Evolutionary conservation across 1,140 invertebrate genomes (phyloP).

Genomic region (Ladona fulva): DNA sequence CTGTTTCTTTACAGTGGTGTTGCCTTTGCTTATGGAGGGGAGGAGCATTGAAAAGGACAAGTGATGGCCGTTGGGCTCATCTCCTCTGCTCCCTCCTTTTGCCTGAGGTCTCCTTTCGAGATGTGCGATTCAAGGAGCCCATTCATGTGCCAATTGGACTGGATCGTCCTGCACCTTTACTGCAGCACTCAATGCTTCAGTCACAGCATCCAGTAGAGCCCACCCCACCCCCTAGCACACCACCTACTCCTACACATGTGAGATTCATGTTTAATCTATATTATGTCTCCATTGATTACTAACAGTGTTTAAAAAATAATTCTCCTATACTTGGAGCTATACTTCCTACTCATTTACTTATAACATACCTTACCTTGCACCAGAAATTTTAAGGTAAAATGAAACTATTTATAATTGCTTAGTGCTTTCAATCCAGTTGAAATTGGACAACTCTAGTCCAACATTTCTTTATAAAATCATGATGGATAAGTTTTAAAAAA

Average conservation of each 20-base stretch:
- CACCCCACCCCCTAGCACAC: not conserved
- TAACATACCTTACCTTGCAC: too few species aligned
- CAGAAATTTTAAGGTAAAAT: too few species aligned
- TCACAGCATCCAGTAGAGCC: not conserved
- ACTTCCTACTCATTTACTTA: too few species aligned
- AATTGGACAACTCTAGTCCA: too few species aligned
- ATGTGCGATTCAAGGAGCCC: constrained; percentile 34
- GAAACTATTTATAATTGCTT: too few species aligned
- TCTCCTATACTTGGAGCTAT: too few species aligned
- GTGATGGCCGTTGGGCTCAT: constrained; percentile 47
- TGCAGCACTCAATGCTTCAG: not conserved
- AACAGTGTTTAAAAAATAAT: too few species aligned
- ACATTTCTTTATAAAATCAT: too few species aligned
- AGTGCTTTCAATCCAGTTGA: too few species aligned
- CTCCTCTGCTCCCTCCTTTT: constrained; percentile 43
- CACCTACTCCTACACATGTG: not conserved
- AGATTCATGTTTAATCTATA: not conserved
- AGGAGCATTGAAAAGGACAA: constrained; percentile 52
- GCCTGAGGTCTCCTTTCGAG: constrained; percentile 33
- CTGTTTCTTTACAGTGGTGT: constrained; percentile 32
- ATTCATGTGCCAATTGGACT: constrained; percentile 31
- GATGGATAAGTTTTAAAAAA: too few species aligned
- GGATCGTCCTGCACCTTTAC: not conserved
- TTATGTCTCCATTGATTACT: too few species aligned
- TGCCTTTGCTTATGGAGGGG: constrained; percentile 49